Conservation (phyloP, 1,140 invertebrate species). For the Drosophila kanapiae region DNA sequence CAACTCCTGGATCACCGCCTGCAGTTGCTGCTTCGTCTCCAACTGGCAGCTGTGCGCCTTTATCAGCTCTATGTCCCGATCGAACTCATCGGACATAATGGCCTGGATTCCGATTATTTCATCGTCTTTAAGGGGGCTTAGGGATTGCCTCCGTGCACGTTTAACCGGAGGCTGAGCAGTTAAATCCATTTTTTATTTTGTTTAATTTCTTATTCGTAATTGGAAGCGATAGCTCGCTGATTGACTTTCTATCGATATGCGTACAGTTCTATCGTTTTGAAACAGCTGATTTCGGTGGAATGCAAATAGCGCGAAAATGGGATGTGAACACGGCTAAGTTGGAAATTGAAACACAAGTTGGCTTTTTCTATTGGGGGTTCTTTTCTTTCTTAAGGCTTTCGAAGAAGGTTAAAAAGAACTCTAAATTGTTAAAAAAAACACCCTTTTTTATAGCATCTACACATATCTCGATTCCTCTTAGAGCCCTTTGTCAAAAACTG, state of each 20-base stretch:
- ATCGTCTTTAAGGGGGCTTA: background rate
- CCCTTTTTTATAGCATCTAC: background rate
- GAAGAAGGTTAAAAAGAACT: background rate
- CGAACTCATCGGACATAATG: constrained; percentile 87
- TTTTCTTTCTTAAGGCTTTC: too few species aligned
- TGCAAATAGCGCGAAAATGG: background rate
- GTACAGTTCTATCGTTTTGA: too few species aligned
- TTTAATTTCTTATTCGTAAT: too few species aligned
- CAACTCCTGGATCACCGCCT: constrained; percentile 87
- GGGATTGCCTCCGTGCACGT: constrained; percentile 17
- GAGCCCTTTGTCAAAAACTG: background rate
- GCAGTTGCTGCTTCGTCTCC: constrained; percentile 88
- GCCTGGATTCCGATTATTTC: constrained; percentile 75
- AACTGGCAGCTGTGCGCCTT: constrained; percentile 88
- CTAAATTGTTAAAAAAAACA: background rate
- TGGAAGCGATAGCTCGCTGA: too few species aligned
- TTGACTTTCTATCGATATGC: too few species aligned
- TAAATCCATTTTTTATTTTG: constrained; percentile 44
- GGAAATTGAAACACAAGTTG: too few species aligned
- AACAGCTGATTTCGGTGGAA: too few species aligned
- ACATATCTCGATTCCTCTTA: background rate
- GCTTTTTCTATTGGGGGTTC: too few species aligned
- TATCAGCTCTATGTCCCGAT: constrained; percentile 85
- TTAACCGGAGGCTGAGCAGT: constrained; percentile 47
- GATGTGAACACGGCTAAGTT: background rate